Evolutionary conservation across 2,113 vertebrate species (phyloP).

Genomic region (Malaclemys terrapin): DNA sequence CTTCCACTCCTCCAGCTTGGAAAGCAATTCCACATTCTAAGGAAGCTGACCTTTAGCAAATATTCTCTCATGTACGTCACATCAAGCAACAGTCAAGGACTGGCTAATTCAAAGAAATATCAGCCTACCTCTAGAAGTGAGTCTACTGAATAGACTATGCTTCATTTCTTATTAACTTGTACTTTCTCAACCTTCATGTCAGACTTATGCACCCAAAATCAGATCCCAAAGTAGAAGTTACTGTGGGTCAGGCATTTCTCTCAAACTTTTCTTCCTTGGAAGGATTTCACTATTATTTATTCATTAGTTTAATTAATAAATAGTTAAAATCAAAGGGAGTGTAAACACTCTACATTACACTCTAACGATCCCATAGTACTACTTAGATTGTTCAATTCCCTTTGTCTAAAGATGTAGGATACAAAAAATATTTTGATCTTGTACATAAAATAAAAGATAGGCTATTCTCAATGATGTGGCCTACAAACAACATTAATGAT

Average conservation of each 20-base stretch:
- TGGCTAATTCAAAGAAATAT: neutral
- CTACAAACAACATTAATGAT: neutral
- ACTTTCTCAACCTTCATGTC: rapidly evolving
- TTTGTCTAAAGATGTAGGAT: neutral
- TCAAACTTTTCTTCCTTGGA: neutral
- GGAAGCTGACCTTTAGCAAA: neutral
- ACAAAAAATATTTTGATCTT: neutral
- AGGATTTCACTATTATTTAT: slow-evolving; percentile 3
- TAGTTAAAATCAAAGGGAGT: neutral
- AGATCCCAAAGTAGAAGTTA: neutral
- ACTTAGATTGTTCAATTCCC: neutral
- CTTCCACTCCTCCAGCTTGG: neutral
- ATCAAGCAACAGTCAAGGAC: neutral
- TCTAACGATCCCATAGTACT: neutral
- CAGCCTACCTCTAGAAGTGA: neutral
- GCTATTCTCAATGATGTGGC: neutral
- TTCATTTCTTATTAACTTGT: neutral
- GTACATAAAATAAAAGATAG: neutral
- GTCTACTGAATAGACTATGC: neutral
- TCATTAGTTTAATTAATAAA: slow-evolving; percentile 22
- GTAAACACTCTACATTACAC: neutral
- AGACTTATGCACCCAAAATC: neutral
- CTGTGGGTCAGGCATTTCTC: neutral
- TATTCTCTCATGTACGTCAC: neutral
- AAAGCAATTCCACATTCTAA: neutral